Base-by-base conservation (phyloP, 2,888 invertebrate genomes). In the Drosophila flavopinicola region DNA sequence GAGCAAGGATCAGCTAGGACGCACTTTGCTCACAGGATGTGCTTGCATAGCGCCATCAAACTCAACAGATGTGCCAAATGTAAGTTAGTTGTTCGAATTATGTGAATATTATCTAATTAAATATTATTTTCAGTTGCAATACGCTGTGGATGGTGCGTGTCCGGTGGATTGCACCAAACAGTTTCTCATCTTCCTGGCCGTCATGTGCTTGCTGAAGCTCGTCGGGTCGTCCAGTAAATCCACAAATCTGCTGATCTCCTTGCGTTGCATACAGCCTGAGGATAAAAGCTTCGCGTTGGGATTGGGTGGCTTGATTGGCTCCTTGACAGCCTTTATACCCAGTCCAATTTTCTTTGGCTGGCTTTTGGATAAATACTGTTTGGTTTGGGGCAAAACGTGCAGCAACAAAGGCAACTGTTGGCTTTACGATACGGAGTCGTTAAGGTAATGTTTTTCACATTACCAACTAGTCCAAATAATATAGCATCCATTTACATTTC, bases 381-480 rank as follows among this genome's bases (percentile, higher is more conserved):
- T 94, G 39, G 93, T 95, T n/a, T 95, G 95, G 95, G 94, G 95
- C 3, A 94, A 94, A 87, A 94, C 94, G 5, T 95, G 95, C 79
- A 92, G 93, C 3, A 93, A 93, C 39, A 93, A 92, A 42, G 94
- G 95, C 54, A 94, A 95, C 80, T 95, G 95, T 87, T 95, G 95
- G 95, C 91, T 95, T 2, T 95, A 95, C 88, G 93, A 95, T 80
- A 94, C 94, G 10, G 92, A 93, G 74, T 91, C 92, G 1, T 90
- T 95, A 53, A 86, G 91, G 89, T 89, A 71, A 38, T 10, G 5
- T 0, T 5, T 0, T n/a, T 3, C 3, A 3, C 7, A 6, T 10
- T 6, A 47, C 6, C 0, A 33, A 11, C 6, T 38, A 9, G 6
- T 11, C 1, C 1, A 15, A 7, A 10, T 11, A 17, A 13, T n/a